Evolutionary conservation across 2,113 vertebrate genomes (phyloP).

Genomic region (Clinocottus analis): DNA sequence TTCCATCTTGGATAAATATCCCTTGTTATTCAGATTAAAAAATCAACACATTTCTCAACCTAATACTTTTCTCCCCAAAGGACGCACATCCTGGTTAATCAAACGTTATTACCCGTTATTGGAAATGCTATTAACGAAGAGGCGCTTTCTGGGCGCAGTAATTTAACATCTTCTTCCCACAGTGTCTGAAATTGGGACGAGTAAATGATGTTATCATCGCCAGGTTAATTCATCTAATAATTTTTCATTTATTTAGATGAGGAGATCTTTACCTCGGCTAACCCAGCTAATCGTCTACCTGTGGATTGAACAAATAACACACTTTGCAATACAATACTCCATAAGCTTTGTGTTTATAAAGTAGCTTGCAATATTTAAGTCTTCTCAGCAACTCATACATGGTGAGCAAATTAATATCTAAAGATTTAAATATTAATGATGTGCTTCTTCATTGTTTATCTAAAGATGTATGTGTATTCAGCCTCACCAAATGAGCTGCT

Average conservation of each 20-base stretch:
- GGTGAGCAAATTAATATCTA: conserved; percentile 29
- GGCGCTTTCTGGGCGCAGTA: conserved; percentile 65
- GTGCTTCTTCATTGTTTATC: conserved; percentile 6
- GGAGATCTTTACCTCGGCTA: conserved; percentile 63
- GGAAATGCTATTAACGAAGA: conserved; percentile 70
- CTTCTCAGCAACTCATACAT: conserved; percentile 22
- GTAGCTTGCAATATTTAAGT: conserved; percentile 13
- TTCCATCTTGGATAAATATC: conserved; percentile 47
- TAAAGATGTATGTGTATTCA: conserved; percentile 31
- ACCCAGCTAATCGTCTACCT: conserved; percentile 56
- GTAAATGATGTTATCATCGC: conserved; percentile 70
- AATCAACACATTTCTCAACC: conserved; percentile 70
- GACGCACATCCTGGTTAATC: conserved; percentile 61
- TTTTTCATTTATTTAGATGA: conserved; percentile 75
- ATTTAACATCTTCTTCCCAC: conserved; percentile 79
- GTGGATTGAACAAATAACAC: conserved; percentile 50
- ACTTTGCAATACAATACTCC: conserved; percentile 37
- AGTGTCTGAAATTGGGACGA: conserved; percentile 63
- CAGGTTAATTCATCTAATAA: conserved; percentile 78
- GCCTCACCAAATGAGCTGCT: background rate
- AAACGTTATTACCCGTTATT: conserved; percentile 75
- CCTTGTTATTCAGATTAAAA: conserved; percentile 52
- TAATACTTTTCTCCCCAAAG: conserved; percentile 65
- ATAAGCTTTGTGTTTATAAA: conserved; percentile 2
- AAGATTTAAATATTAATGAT: conserved; percentile 43